phyloP scores from a whole-genome alignment of 1,140 invertebrate species.

The Conus ventricosus region DNA sequence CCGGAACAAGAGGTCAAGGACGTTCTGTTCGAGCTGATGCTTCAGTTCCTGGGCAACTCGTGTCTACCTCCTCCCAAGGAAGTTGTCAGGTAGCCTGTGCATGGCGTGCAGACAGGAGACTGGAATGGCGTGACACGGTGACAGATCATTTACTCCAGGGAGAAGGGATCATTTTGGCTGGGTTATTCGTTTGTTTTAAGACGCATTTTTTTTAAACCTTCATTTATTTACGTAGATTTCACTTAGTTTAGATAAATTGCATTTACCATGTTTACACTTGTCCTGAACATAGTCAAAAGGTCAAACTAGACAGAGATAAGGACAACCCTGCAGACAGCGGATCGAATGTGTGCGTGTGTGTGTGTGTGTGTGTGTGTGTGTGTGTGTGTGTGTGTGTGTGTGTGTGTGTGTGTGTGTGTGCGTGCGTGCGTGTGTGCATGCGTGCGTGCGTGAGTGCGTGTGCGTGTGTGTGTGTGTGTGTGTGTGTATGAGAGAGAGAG shows the following conservation, averaged over 20 bases:
- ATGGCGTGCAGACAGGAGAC: not conserved
- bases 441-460: too few species aligned
- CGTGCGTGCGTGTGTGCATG: not conserved
- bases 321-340: too few species aligned
- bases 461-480: not conserved
- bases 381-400: too few species aligned
- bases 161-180: not conserved
- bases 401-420: not conserved
- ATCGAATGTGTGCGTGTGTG: too few species aligned
- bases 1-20: conserved; percentile 28
- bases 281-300: too few species aligned
- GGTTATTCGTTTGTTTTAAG: not conserved
- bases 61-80: not conserved
- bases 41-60: not conserved
- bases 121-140: too few species aligned
- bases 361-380: too few species aligned
- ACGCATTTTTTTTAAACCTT: too few species aligned
- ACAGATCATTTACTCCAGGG: not conserved
- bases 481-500: too few species aligned
- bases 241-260: not conserved
- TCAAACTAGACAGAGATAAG: too few species aligned
- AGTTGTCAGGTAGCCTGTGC: not conserved
- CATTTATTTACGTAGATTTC: not conserved
- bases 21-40: conserved; percentile 28
- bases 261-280: too few species aligned